Percentiles rank a stretch among this genome's conserved stretches.
Conservation (phyloP, 2,113 vertebrate species). For the Scomber scombrus region DNA sequence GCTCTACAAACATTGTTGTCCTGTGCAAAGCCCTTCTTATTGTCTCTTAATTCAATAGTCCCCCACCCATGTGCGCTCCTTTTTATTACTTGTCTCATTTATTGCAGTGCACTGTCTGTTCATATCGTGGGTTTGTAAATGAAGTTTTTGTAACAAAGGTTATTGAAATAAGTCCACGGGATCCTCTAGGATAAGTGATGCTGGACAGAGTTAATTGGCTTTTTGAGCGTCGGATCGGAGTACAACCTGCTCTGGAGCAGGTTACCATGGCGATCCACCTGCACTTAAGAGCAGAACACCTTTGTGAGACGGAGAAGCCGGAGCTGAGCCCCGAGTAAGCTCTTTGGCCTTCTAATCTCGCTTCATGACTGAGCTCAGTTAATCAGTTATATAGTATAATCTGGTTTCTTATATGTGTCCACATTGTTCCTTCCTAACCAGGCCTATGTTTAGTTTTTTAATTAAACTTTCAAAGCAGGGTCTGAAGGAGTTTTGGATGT, state of each 20-base stretch:
- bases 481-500: conserved; percentile 25
- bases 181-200: conserved; percentile 78
- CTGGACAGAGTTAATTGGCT: conserved; percentile 77
- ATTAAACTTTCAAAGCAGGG: conserved; percentile 30
- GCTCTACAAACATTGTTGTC: conserved; percentile 73
- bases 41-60: conserved; percentile 81
- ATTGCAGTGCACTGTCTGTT: conserved; percentile 71
- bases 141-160: conserved; percentile 81
- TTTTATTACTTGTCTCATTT: conserved; percentile 84
- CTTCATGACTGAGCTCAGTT: conserved; percentile 16
- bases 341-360: conserved; percentile 29
- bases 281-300: conserved; percentile 34
- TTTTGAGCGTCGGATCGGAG: conserved; percentile 63
- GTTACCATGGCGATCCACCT: conserved; percentile 75
- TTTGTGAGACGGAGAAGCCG: conserved; percentile 22
- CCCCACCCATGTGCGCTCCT: conserved; percentile 49
- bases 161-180: conserved; percentile 79
- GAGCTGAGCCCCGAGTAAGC: conserved; percentile 23
- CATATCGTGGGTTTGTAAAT: conserved; percentile 78
- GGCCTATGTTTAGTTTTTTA: conserved; percentile 12
- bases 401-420: background rate
- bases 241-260: conserved; percentile 42
- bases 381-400: background rate
- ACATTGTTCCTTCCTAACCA: background rate
- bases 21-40: conserved; percentile 77